Percentiles rank a stretch among this genome's conserved stretches.
Evolutionary conservation across 2,113 vertebrate genomes (phyloP).

Genomic region (Xenopus borealis): DNA sequence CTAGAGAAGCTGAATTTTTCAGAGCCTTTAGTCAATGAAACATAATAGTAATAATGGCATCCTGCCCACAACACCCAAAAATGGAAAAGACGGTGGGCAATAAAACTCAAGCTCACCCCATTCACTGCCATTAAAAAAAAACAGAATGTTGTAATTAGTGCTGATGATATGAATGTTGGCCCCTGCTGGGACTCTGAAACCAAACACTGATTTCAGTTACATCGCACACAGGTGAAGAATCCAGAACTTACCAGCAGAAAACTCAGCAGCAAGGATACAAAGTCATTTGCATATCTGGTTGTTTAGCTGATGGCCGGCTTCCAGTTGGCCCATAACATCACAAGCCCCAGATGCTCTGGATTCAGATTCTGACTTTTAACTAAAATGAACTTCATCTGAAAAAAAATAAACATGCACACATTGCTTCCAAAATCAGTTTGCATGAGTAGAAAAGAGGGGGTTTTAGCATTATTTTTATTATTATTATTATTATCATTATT

Average conservation of each 20-base stretch:
- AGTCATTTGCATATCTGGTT: conserved; percentile 38
- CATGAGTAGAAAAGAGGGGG: conserved; percentile 31
- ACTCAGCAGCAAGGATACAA: neutral
- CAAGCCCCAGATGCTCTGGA: conserved; percentile 32
- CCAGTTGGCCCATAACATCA: conserved; percentile 38
- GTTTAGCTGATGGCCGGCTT: neutral
- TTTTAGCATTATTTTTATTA: no score
- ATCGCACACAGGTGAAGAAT: neutral
- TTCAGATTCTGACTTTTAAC: conserved; percentile 29
- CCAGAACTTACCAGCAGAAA: neutral
- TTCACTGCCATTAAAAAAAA: no score
- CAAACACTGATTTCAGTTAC: neutral
- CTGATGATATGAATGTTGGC: no score
- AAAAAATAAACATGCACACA: conserved; percentile 31
- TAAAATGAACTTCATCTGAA: conserved; percentile 40
- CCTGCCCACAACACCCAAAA: neutral
- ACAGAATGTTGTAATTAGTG: no score
- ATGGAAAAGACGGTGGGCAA: no score
- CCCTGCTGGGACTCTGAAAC: neutral
- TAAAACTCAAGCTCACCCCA: no score
- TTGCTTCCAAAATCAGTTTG: conserved; percentile 45
- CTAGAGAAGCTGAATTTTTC: no score
- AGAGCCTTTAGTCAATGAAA: no score
- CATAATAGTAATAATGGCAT: no score
- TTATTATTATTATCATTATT: no score